A percentile compares a stretch with the other conserved stretches of the same genome.
phyloP scores from a whole-genome alignment of 1,140 invertebrate species.

The Bilobella aurantiaca region DNA sequence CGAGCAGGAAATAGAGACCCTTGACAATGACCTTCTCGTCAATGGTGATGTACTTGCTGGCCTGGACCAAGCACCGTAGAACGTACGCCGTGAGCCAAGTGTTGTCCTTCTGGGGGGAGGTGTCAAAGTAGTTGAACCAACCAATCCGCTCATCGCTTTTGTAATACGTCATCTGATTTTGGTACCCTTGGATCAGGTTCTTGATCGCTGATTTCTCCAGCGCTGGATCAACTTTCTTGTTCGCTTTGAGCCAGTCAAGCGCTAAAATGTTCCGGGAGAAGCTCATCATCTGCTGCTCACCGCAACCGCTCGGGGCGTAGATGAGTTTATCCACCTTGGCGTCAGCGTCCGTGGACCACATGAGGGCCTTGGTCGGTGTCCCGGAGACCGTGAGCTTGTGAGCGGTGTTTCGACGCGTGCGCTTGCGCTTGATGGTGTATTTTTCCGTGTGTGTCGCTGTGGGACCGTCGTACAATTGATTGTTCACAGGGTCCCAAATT shows the following conservation, averaged over 20 bases:
- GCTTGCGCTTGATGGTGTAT: not conserved
- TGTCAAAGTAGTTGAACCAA: not conserved
- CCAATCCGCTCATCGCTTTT: not conserved
- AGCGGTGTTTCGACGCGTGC: not conserved
- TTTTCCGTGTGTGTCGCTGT: not conserved
- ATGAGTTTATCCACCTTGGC: constrained; percentile 43
- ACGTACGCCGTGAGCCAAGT: constrained; percentile 95
- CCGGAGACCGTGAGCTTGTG: not conserved
- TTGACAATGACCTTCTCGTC: constrained; percentile 45
- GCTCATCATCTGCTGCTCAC: constrained; percentile 55
- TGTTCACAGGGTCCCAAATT: not conserved
- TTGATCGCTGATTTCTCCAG: not conserved
- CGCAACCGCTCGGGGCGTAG: constrained; percentile 51
- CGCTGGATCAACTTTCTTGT: constrained; percentile 28
- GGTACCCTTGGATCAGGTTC: not conserved
- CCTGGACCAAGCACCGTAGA: constrained; percentile 72
- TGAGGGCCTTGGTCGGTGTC: not conserved
- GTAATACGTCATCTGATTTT: not conserved
- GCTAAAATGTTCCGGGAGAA: constrained; percentile 52
- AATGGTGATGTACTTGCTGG: constrained; percentile 63
- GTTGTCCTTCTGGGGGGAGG: constrained; percentile 46
- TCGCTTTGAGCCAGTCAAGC: constrained; percentile 45
- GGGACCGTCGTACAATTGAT: not conserved
- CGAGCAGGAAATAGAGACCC: constrained; percentile 38
- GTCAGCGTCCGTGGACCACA: constrained; percentile 30